phyloP scores from a whole-genome alignment of 2,888 invertebrate genomes.

The Xestobium rufovillosum region DNA sequence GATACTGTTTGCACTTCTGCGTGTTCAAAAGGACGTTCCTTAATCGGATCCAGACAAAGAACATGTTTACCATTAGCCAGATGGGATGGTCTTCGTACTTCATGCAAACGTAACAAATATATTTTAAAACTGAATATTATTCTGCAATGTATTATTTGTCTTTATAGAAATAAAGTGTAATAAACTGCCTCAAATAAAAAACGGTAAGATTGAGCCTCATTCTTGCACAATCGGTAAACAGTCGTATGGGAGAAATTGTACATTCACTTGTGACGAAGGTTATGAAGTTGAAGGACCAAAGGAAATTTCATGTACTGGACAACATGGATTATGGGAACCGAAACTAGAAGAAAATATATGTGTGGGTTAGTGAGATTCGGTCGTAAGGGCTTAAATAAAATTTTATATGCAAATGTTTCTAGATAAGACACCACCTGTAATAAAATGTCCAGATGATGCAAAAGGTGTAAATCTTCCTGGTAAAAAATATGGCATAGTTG shows the following conservation, averaged over 20 bases:
- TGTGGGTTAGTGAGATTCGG: constrained; percentile 41
- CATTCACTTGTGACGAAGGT: constrained; percentile 51
- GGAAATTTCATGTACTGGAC: constrained; percentile 48
- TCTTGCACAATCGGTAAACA: constrained; percentile 50
- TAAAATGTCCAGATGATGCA: constrained; percentile 52
- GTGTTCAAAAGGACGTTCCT: constrained; percentile 55
- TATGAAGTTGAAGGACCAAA: constrained; percentile 51
- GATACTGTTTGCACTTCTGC: constrained; percentile 58
- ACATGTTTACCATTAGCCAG: constrained; percentile 59
- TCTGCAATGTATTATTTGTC: too few relatives aligned
- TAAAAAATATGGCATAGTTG: constrained; percentile 47
- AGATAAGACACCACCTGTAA: constrained; percentile 53
- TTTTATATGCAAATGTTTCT: constrained; percentile 19
- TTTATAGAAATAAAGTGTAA: constrained; percentile 39
- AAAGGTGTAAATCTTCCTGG: constrained; percentile 43
- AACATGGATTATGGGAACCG: constrained; percentile 48
- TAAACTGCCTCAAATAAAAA: constrained; percentile 42
- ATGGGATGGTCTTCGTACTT: constrained; percentile 61
- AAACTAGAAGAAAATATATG: constrained; percentile 24
- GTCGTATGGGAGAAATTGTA: constrained; percentile 52
- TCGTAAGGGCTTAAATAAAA: constrained; percentile 6
- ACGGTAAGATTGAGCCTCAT: constrained; percentile 48
- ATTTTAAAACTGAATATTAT: too few relatives aligned
- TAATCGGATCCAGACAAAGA: constrained; percentile 56
- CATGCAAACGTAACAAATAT: constrained; percentile 56